Percentiles rank a stretch among this genome's conserved stretches.
Conservation (phyloP, 2,888 invertebrate genomes). For the Protodeltote pygarga region DNA sequence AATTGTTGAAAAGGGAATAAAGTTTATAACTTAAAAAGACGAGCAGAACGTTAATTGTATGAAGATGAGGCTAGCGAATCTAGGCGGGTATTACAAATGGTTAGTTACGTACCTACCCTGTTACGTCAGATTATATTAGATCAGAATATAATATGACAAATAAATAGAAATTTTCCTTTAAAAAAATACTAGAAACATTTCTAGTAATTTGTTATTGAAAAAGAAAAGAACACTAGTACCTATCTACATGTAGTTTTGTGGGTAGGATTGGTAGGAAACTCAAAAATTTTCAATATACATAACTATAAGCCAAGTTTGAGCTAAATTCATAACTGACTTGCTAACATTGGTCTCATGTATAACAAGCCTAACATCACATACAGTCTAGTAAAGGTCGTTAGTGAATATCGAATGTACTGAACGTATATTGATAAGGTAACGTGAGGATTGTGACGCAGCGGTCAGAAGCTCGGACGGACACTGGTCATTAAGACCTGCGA, state of each 20-base stretch:
- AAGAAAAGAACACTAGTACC: too few relatives aligned
- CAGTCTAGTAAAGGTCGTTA: slow-evolving; percentile 23
- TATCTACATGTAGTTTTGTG: too few relatives aligned
- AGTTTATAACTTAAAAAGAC: slow-evolving; percentile 59
- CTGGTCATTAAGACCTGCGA: slow-evolving; percentile 22
- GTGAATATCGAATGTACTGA: slow-evolving; percentile 36
- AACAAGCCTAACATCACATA: slow-evolving; percentile 3
- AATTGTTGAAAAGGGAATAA: slow-evolving; percentile 72
- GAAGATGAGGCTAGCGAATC: slow-evolving; percentile 41
- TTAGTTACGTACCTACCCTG: too few relatives aligned
- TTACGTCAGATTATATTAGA: too few relatives aligned
- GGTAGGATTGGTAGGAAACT: too few relatives aligned
- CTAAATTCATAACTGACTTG: neutral
- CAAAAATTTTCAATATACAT: too few relatives aligned
- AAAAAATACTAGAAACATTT: too few relatives aligned
- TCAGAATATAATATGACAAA: too few relatives aligned
- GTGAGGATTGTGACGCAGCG: slow-evolving; percentile 30
- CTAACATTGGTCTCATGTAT: neutral
- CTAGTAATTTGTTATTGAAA: too few relatives aligned
- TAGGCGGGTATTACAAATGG: too few relatives aligned
- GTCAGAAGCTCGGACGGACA: slow-evolving; percentile 27
- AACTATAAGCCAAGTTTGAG: too few relatives aligned
- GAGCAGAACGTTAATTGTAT: slow-evolving; percentile 59
- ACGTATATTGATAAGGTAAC: slow-evolving; percentile 34
- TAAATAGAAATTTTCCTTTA: too few relatives aligned